Percentiles rank a stretch among this genome's conserved stretches.
Conservation (phyloP, 35 echinoderm and acorn worm genomes). For the Hemicentrotus pulcherrimus region DNA sequence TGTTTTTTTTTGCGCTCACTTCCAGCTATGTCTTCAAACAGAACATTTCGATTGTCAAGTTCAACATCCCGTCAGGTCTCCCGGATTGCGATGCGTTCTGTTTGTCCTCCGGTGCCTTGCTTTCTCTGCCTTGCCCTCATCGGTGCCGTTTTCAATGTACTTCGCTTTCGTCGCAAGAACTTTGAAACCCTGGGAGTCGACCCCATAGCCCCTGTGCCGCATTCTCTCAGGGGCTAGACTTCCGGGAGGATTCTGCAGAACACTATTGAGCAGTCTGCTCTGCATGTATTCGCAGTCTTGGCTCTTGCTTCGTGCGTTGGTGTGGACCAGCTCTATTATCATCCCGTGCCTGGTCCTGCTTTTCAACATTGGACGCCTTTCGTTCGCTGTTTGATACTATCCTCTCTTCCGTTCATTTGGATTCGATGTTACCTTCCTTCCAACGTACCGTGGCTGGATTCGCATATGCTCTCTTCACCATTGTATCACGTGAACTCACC, state of each 20-base stretch:
- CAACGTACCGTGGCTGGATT: background rate
- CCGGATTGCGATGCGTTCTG: background rate
- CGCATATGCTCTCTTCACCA: background rate
- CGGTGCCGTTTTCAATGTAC: background rate
- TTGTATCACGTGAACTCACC: background rate
- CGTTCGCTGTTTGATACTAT: conserved; percentile 3
- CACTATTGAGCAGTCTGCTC: conserved; percentile 15
- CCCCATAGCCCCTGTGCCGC: background rate
- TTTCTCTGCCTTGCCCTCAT: background rate
- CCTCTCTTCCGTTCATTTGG: conserved; percentile 26
- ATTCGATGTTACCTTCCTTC: background rate
- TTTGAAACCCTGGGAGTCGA: background rate
- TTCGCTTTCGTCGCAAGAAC: background rate
- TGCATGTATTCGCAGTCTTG: background rate
- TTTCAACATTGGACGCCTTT: background rate
- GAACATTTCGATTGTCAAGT: too few relatives aligned
- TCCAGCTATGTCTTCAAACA: too few relatives aligned
- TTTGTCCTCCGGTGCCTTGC: background rate
- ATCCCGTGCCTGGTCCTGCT: background rate
- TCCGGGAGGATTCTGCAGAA: conserved; percentile 28
- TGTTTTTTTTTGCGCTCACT: too few relatives aligned
- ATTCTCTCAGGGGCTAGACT: background rate
- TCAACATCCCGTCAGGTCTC: too few relatives aligned
- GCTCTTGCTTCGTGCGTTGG: background rate
- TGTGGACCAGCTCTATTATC: background rate